These are phyloP conservation scores for Ferdinandea cuprea DNA, from an alignment of 2,888 invertebrate species.

Conservation along the genomic window DNA sequence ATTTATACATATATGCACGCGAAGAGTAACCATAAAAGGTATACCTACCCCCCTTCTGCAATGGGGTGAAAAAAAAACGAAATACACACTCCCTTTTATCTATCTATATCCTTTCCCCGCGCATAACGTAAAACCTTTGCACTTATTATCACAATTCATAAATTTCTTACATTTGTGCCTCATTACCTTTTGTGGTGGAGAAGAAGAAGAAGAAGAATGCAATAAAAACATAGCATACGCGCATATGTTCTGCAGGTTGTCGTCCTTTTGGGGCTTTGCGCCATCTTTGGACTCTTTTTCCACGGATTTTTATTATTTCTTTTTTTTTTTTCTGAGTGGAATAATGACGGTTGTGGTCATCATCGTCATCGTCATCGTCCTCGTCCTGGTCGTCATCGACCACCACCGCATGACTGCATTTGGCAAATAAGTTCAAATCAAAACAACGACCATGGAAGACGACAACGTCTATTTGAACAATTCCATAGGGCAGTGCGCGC, in stretches of 20 bases:
- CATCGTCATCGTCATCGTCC: no score
- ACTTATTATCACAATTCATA: slow-evolving; percentile 74
- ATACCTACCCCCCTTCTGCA: slow-evolving; percentile 40
- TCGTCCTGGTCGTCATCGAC: slow-evolving; percentile 46
- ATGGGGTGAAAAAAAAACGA: slow-evolving; percentile 1
- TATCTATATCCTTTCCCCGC: neutral
- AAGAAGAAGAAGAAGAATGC: slow-evolving; percentile 51
- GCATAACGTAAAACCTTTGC: slow-evolving; percentile 36
- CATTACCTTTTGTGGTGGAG: slow-evolving; percentile 69
- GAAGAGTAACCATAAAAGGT: slow-evolving; percentile 57
- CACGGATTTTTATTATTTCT: neutral
- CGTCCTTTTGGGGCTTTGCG: slow-evolving; percentile 57
- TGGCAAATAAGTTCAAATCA: slow-evolving; percentile 71
- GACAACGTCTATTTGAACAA: slow-evolving; percentile 56
- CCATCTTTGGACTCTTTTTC: slow-evolving; percentile 33
- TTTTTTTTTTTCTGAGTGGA: neutral
- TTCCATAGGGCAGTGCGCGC: slow-evolving; percentile 48
- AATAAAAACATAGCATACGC: slow-evolving; percentile 64
- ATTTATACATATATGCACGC: slow-evolving; percentile 30
- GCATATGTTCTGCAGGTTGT: slow-evolving; percentile 59
- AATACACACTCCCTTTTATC: no score
- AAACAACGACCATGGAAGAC: slow-evolving; percentile 30
- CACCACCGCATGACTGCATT: slow-evolving; percentile 71
- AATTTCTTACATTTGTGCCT: slow-evolving; percentile 75
- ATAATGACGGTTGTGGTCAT: slow-evolving; percentile 53